Base-by-base conservation (phyloP, 2,797 vertebrate species). In the Neostethus bicornis region DNA sequence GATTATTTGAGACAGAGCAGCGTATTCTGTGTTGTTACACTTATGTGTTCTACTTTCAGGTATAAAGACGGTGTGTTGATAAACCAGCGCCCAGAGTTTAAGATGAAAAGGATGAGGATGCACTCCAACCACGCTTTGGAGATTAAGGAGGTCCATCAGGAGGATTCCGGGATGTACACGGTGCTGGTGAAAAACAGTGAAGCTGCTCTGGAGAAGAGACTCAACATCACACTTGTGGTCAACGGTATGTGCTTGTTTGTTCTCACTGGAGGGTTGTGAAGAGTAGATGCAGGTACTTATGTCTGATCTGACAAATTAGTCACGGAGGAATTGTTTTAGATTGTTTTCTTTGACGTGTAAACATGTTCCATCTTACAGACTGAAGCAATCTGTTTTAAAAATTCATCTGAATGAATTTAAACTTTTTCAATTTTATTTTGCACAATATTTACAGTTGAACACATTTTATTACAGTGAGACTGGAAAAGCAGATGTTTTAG, bases 1-100 rank as follows among this genome's bases (percentile, higher is more conserved):
- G 46, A 37, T 58, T 26, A 35, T 54, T 51, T 73, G 26, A 45
- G 39, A 20, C 23, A 51, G 47, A 45, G 21, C 31, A 43, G 12
- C 16, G 2, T 13, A 19, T 54, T 29, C 29, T 48, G 32, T 24
- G 3, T 9, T 60, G 17, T 25, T 42, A 20, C 42, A 38, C 12
- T 49, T 59, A 20, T 48, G 44, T 63, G 20, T 63, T 48, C 64
- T 46, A 11, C 47, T 9, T 69, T 10, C 84, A 99, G 96, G 97
- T 96, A 90, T 90, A 98, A 96, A 91, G 93, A 97, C 7, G 91
- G 91, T 51, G 95, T 91, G 73, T 72, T 86, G 65, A 91, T 98
- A 84, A 93, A 87, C 16, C 93, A 90, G 39, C 73, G 77, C 1
- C 86, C 82, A 3, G 89, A 90, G 72, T 93, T 92, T 73, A 91